A percentile compares a stretch with the other conserved stretches of the same genome.
phyloP scores from a whole-genome alignment of 2,888 invertebrate genomes.

The Pachycephus smyrnensis region DNA sequence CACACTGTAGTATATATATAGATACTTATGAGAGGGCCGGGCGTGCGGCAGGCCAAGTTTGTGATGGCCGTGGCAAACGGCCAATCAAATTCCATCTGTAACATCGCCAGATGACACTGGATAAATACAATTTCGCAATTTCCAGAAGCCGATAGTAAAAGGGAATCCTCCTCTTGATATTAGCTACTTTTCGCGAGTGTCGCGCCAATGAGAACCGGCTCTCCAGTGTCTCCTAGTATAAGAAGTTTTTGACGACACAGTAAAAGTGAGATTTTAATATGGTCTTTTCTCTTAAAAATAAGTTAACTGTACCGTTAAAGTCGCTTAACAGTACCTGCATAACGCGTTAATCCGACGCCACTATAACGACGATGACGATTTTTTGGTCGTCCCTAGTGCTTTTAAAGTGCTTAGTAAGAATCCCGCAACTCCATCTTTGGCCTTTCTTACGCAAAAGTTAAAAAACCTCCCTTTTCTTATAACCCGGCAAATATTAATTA shows the following conservation, averaged over 20 bases:
- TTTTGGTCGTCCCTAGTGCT: not conserved
- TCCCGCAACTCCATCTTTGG: not conserved
- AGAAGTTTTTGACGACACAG: not conserved
- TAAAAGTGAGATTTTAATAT: not conserved
- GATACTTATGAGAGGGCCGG: not conserved
- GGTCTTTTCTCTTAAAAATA: constrained; percentile 1
- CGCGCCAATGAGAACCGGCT: not conserved
- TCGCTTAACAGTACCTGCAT: constrained; percentile 34
- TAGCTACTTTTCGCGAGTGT: constrained; percentile 3
- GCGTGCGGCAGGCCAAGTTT: constrained; percentile 31
- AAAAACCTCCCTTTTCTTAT: constrained; percentile 20
- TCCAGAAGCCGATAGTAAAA: constrained; percentile 14
- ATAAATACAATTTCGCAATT: constrained; percentile 33
- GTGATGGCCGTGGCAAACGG: constrained; percentile 49
- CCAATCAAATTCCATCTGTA: constrained; percentile 54
- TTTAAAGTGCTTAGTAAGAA: not conserved
- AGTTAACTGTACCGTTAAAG: constrained; percentile 34
- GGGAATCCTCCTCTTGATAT: constrained; percentile 1
- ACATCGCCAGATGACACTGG: constrained; percentile 42
- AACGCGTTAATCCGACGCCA: constrained; percentile 44
- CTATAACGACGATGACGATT: not conserved
- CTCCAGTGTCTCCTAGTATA: not conserved
- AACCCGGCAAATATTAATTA: constrained; percentile 13
- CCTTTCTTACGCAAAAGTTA: constrained; percentile 12
- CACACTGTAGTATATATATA: not conserved